These are phyloP conservation scores for Mactromeris polynyma DNA, from an alignment of 2,888 invertebrate genomes.

Conservation along the genomic window DNA sequence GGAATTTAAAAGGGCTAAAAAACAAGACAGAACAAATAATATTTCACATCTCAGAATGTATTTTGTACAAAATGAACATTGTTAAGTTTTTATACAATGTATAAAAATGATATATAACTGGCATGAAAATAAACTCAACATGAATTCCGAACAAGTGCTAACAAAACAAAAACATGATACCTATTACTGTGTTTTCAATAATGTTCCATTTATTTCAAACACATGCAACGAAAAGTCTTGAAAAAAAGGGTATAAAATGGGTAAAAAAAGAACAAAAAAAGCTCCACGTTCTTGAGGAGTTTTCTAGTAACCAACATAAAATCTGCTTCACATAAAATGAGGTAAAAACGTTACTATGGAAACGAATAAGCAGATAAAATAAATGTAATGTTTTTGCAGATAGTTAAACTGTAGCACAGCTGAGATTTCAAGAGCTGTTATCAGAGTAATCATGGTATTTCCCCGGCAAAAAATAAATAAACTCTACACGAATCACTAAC, in stretches of 20 bases:
- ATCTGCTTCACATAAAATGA: constrained; percentile 63
- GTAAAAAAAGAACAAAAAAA: constrained; percentile 37
- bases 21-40: background rate
- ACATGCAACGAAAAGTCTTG: background rate
- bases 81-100: constrained; percentile 27
- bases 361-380: constrained; percentile 53
- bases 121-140: constrained; percentile 24
- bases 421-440: constrained; percentile 15
- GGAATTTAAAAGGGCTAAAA: background rate
- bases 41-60: constrained; percentile 43
- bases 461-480: background rate
- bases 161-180: background rate
- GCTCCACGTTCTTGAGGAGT: constrained; percentile 2
- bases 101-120: constrained; percentile 33
- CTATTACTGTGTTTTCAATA: background rate
- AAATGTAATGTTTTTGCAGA: constrained; percentile 35
- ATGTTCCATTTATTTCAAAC: constrained; percentile 14
- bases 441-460: background rate
- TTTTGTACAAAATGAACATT: constrained; percentile 51
- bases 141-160: constrained; percentile 28
- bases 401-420: constrained; percentile 29
- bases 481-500: background rate
- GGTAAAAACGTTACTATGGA: constrained; percentile 53
- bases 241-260: constrained; percentile 27
- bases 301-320: constrained; percentile 45